Conservation (phyloP, 1,140 invertebrate genomes). For the Acyrthosiphon pisum region DNA sequence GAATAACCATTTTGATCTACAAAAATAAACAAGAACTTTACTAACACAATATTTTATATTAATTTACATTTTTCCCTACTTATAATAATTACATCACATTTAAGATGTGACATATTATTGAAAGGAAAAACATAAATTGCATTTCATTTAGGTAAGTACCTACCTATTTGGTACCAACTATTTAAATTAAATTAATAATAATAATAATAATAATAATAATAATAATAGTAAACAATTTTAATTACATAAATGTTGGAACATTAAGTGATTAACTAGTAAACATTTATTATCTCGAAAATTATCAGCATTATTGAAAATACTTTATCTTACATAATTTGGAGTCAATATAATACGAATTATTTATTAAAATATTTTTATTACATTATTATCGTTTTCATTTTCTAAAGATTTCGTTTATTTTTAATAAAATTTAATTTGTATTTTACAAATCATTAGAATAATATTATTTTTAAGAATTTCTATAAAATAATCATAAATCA, state of each 20-base stretch:
- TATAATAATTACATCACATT: background rate
- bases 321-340: background rate
- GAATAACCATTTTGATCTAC: constrained; percentile 76
- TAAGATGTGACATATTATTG: too few relatives aligned
- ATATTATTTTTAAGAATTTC: background rate
- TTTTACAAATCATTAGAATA: background rate
- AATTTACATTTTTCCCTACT: background rate
- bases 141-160: background rate
- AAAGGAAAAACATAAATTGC: background rate
- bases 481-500: too few relatives aligned
- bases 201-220: background rate
- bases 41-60: background rate
- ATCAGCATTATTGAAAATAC: background rate
- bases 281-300: background rate
- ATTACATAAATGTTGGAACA: background rate
- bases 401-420: background rate
- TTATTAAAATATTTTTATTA: background rate
- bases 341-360: background rate
- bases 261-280: too few relatives aligned
- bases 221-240: background rate
- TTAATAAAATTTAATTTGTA: background rate
- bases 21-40: constrained; percentile 60
- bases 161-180: background rate
- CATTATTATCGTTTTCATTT: background rate
- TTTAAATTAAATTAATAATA: background rate